Evolutionary conservation across 2,113 vertebrate genomes (phyloP).

Genomic region (western clawed frog (Xenopus tropicalis)): DNA sequence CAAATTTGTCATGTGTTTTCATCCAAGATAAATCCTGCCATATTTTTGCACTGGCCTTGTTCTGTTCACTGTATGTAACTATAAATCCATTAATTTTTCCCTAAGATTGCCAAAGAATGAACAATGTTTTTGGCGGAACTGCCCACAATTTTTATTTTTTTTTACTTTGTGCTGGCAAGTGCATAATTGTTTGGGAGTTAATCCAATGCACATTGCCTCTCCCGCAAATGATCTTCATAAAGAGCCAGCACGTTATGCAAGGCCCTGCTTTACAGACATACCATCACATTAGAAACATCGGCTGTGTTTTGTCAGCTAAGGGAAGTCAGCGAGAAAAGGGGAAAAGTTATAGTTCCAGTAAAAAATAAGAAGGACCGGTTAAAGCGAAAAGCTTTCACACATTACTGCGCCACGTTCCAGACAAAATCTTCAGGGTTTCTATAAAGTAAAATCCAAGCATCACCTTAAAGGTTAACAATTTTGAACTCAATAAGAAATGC

Average conservation of each 20-base stretch:
- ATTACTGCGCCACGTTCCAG: slow-evolving; percentile 33
- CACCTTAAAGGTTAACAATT: slow-evolving; percentile 74
- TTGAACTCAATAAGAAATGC: slow-evolving; percentile 65
- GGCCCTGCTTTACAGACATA: slow-evolving; percentile 50
- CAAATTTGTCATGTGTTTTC: slow-evolving; percentile 45
- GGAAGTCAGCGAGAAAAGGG: slow-evolving; percentile 50
- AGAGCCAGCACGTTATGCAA: slow-evolving; percentile 55
- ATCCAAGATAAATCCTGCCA: slow-evolving; percentile 7
- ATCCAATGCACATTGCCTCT: slow-evolving; percentile 55
- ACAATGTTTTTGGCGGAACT: slow-evolving; percentile 50
- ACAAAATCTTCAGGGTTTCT: slow-evolving; percentile 62
- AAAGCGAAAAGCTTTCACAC: not conserved
- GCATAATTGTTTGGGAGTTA: slow-evolving; percentile 56
- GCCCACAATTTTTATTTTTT: not conserved
- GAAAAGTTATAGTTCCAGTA: not conserved
- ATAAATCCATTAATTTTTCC: slow-evolving; percentile 53
- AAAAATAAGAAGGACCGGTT: not conserved
- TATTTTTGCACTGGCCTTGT: no score
- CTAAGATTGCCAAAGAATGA: slow-evolving; percentile 53
- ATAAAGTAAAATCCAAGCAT: slow-evolving; percentile 71
- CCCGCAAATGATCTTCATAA: slow-evolving; percentile 54
- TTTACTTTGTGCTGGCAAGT: slow-evolving; percentile 57
- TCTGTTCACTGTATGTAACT: slow-evolving; percentile 31
- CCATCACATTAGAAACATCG: slow-evolving; percentile 54
- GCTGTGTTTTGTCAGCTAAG: slow-evolving; percentile 58